phyloP scores from a whole-genome alignment of 30 jellyfish, hydroid and myxozoan species.

The Turritopsis dohrnii region DNA sequence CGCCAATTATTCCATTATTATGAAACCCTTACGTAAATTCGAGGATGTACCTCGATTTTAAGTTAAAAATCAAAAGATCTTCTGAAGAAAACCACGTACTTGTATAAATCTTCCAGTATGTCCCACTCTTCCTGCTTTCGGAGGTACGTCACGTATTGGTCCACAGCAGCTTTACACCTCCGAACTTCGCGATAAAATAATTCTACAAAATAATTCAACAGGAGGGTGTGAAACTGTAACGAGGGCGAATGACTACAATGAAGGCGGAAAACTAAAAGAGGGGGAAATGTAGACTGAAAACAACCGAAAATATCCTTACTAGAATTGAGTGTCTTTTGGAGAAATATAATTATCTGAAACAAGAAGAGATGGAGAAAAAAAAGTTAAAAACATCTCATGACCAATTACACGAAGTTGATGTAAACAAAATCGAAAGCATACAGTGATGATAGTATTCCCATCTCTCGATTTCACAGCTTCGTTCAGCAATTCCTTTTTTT shows the following conservation, averaged over 20 bases:
- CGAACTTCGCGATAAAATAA: neutral
- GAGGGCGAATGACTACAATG: too few relatives aligned
- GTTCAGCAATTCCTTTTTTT: slow-evolving; percentile 8
- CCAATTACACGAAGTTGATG: neutral
- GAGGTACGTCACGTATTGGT: slow-evolving; percentile 44
- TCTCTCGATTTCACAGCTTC: slow-evolving; percentile 7
- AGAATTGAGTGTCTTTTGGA: slow-evolving; percentile 29
- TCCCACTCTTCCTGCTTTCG: slow-evolving; percentile 41
- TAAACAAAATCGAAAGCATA: neutral
- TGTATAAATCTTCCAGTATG: slow-evolving; percentile 32
- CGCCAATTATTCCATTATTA: too few relatives aligned
- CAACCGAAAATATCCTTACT: too few relatives aligned
- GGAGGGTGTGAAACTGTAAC: neutral
- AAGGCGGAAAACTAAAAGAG: too few relatives aligned
- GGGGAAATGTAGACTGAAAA: too few relatives aligned
- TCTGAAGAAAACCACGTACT: slow-evolving; percentile 14
- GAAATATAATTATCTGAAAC: slow-evolving; percentile 43
- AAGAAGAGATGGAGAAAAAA: neutral
- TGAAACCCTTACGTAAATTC: too few relatives aligned
- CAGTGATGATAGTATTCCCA: slow-evolving; percentile 20
- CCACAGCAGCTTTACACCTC: slow-evolving; percentile 26
- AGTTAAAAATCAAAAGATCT: too few relatives aligned
- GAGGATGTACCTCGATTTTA: too few relatives aligned
- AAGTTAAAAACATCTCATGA: neutral
- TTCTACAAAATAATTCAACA: neutral